Conservation (phyloP, 2,797 vertebrate genomes). For the Psittacula derbiana region DNA sequence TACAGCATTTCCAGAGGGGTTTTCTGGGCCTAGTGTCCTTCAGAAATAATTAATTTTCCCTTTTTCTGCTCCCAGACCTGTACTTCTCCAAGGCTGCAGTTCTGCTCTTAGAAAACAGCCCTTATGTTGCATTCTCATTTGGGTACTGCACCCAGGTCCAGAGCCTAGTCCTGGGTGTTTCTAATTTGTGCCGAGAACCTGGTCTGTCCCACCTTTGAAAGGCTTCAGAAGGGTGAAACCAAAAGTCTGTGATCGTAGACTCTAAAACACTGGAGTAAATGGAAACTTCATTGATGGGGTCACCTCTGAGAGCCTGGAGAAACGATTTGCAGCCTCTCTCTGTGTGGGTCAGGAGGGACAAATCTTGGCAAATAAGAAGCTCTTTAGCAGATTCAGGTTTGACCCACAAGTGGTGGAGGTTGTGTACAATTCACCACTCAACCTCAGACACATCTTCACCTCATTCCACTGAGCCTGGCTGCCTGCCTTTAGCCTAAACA, state of each 20-base stretch:
- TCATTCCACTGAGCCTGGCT: not conserved
- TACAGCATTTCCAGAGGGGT: slow-evolving; percentile 6
- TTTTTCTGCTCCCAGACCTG: not conserved
- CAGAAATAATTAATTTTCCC: not conserved
- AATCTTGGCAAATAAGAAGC: not conserved
- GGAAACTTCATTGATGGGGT: not conserved
- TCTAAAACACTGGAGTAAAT: not conserved
- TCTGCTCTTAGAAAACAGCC: not conserved
- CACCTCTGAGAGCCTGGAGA: not conserved
- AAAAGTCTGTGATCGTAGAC: not conserved
- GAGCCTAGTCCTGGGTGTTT: not conserved
- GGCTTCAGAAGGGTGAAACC: not conserved
- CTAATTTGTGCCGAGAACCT: not conserved
- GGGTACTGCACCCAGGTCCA: not conserved
- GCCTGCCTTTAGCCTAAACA: not conserved
- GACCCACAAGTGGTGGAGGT: rapidly evolving
- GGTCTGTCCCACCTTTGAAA: not conserved
- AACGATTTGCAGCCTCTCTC: not conserved
- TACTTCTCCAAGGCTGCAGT: not conserved
- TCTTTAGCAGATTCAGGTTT: not conserved
- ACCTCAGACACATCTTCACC: not conserved
- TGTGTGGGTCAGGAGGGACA: not conserved
- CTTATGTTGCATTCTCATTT: not conserved
- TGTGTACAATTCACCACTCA: not conserved
- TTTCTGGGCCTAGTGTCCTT: slow-evolving; percentile 13